Evolutionary conservation across 2,797 vertebrate species (phyloP).

Genomic region (Geotrypetes seraphini): DNA sequence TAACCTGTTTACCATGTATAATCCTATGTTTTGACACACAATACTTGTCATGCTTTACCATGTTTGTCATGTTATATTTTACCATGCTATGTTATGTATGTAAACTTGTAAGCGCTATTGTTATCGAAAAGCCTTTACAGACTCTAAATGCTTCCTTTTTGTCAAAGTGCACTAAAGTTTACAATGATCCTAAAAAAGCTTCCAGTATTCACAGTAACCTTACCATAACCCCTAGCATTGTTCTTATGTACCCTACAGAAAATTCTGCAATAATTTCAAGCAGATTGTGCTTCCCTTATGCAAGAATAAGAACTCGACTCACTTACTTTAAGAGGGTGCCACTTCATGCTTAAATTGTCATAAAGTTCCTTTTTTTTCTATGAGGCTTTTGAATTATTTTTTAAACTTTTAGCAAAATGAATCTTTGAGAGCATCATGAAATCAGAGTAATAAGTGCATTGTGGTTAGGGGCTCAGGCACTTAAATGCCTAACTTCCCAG

Average conservation of each 20-base stretch:
- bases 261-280: not conserved
- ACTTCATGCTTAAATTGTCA: constrained; percentile 3
- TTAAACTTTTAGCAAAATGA: constrained; percentile 27
- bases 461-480: constrained; percentile 32
- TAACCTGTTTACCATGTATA: too few relatives aligned
- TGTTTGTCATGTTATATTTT: too few relatives aligned
- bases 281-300: not conserved
- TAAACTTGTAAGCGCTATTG: too few relatives aligned
- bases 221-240: not conserved
- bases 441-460: constrained; percentile 24
- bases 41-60: too few relatives aligned
- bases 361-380: not conserved
- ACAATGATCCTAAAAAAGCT: too few relatives aligned
- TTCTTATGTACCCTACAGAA: not conserved
- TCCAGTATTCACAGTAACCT: too few relatives aligned
- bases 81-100: too few relatives aligned
- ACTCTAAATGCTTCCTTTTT: too few relatives aligned
- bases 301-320: constrained; percentile 2
- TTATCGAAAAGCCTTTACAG: too few relatives aligned
- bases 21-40: too few relatives aligned
- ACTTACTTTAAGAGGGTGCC: not conserved
- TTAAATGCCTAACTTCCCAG: constrained; percentile 28
- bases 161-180: too few relatives aligned
- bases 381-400: constrained; percentile 24
- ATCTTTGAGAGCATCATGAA: constrained; percentile 7